Evolutionary conservation across 2,113 vertebrate genomes (phyloP), one percentile per base, ranked within the genome.

Genomic region (Sigmodon hispidus): DNA sequence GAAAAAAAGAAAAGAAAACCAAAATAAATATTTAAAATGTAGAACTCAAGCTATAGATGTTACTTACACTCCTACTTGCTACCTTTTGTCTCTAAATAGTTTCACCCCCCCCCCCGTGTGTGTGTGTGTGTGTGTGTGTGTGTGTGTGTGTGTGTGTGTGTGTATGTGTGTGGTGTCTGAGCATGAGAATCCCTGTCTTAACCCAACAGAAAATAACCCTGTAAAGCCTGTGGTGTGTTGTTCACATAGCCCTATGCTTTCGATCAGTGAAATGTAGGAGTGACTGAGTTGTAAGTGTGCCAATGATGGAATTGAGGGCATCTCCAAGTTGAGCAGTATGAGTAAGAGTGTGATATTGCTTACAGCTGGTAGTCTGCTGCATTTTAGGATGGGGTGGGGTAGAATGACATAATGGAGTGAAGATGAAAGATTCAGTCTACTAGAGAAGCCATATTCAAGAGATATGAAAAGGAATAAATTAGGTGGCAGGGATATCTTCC

Each of bases 1-100:
- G 94, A 72, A 7, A 86, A 57, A 94, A 95, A 93, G 61, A 95
- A 72, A 7, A 86, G 65, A 94, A 95, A 93, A 67, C 29, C 3
- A 75, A 90, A 73, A 13, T 67, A 91, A 87, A 21, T 40, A 10
- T 34, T 59, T 57, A 70, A 93, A 89, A 61, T 50, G 8, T 50
- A 21, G 52, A 75, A 50, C 45, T 36, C 52, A 69, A 73, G 72
- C 77, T 61, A 0, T 50, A 34, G 84, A 43, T 61, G 7, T 57
- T 75, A 40, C 55, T 48, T 77, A 52, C 43, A 84, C 26, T 34
- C 43, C 24, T 59, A 31, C 15, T 21, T 90, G 85, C 72, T 94
- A 36, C 5, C 40, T 63, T 89, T 26, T 72, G 61, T 70, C 72
- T 96, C 43, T 85, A n/a, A 57, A 59, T 5, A 57, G 80, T 19